Base-by-base conservation (phyloP, 2,888 invertebrate genomes). In the Amblyjoppa proteus region DNA sequence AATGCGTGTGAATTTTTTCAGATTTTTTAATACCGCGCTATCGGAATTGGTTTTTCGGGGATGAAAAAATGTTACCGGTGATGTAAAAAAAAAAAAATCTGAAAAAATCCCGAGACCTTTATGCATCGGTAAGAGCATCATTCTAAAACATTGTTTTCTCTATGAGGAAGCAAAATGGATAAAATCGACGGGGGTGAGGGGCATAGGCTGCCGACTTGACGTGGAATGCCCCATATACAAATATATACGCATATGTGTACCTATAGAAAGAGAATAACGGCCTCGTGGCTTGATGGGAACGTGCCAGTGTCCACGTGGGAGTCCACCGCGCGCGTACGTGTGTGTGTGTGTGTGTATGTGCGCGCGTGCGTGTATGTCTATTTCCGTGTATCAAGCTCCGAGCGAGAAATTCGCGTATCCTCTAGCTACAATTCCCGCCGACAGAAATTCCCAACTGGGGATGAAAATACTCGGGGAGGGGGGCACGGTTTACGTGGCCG, bases 381-480 rank as follows among this genome's bases (percentile, higher is more conserved):
- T 76, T 71, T 75, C 31, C n/a, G 51, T 20, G 51, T 70, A 81
- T 38, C 69, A 56, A 58, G 68, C 68, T 68, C 66, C 61, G 38
- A 56, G 71, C 85, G 82, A 85, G 88, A 88, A 90, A 90, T 68
- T 81, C 71, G 64, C 69, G 73, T 53, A 80, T 79, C 73, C 64
- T 61, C 58, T 34, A 38, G 16, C 68, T 45, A 41, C 25, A n/a
- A 53, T 41, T n/a, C 41, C 68, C 73, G 41, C 58, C 68, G 76
- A 77, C 83, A 74, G 80, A 85, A 85, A 86, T 86, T 86, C 84
- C 81, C 78, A 86, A 79, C 84, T 71, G 81, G 84, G 81, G 81
- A 84, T 86, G 86, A 81, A 86, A 86, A 86, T 86, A 81, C 74
- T 73, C 81, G 84, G 61, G 69, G 77, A 11, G 61, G 31, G 61